A percentile compares a stretch with the other conserved stretches of the same genome.
Conservation (phyloP, 1,140 invertebrate species). For the Carposina sasakii region DNA sequence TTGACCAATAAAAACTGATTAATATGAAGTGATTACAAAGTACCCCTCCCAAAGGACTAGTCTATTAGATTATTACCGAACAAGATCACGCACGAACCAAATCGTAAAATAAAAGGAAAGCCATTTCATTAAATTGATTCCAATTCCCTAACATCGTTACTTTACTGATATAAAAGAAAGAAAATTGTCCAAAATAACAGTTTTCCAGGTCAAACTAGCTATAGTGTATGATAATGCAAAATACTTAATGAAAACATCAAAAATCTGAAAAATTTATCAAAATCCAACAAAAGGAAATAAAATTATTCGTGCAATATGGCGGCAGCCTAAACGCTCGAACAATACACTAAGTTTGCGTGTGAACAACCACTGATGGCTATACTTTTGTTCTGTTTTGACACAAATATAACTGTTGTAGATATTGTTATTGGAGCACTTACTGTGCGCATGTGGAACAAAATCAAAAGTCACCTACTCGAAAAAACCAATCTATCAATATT, state of each 20-base stretch:
- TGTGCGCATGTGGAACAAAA: conserved; percentile 48
- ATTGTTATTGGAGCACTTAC: conserved; percentile 54
- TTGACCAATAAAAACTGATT: conserved; percentile 46
- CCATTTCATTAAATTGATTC: conserved; percentile 63
- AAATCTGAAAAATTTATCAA: conserved; percentile 29
- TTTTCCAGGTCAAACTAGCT: too few relatives aligned
- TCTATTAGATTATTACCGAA: conserved; percentile 68
- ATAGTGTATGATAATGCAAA: too few relatives aligned
- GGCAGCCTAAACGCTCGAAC: conserved; percentile 19
- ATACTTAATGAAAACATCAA: conserved; percentile 40
- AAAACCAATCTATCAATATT: conserved; percentile 72
- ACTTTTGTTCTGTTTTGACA: conserved; percentile 52
- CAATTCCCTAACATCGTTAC: conserved; percentile 41
- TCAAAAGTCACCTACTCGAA: conserved; percentile 59
- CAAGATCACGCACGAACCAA: conserved; percentile 68
- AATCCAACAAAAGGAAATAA: conserved; percentile 38
- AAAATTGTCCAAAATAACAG: too few relatives aligned
- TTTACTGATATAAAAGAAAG: conserved; percentile 5
- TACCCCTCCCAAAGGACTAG: conserved; percentile 63
- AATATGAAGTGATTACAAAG: conserved; percentile 58
- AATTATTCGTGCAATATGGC: conserved; percentile 25
- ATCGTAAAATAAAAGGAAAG: conserved; percentile 67
- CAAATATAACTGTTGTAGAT: conserved; percentile 46
- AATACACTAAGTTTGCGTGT: conserved; percentile 49
- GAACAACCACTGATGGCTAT: conserved; percentile 46